Percentiles rank a stretch among this genome's conserved stretches.
These are phyloP conservation scores for Rhagophthalmus giganteus DNA, from an alignment of 2,888 invertebrate genomes.

Conservation along the genomic window DNA sequence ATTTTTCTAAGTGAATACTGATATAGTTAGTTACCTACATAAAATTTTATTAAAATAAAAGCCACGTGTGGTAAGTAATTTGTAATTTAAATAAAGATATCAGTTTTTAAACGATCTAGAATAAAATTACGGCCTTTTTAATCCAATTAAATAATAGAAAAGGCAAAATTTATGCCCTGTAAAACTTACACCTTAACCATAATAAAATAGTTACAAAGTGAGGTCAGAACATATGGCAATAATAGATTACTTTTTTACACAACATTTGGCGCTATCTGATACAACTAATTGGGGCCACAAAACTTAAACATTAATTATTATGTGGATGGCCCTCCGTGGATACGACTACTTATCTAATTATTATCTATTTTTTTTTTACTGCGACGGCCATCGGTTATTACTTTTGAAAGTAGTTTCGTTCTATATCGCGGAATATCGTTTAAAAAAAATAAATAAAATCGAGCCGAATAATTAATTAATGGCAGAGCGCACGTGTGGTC, in stretches of 20 bases:
- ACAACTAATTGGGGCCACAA: constrained; percentile 33
- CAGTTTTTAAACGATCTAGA: constrained; percentile 12
- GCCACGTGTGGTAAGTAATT: constrained; percentile 9
- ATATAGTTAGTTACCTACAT: neutral
- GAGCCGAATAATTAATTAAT: constrained; percentile 12
- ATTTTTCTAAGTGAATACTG: too few species aligned
- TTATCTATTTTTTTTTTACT: constrained; percentile 18
- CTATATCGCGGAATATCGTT: neutral
- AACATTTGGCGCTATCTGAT: constrained; percentile 36
- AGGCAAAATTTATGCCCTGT: constrained; percentile 24
- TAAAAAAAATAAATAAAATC: neutral
- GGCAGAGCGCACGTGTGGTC: constrained; percentile 9
- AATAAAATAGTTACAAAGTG: constrained; percentile 25
- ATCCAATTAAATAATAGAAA: constrained; percentile 28
- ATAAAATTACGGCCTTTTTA: constrained; percentile 19
- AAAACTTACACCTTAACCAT: constrained; percentile 29
- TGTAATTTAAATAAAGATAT: constrained; percentile 22
- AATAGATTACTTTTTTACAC: constrained; percentile 35
- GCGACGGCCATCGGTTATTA: constrained; percentile 10
- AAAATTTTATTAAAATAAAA: constrained; percentile 6
- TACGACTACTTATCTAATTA: constrained; percentile 21
- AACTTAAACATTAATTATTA: constrained; percentile 32
- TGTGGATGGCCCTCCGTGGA: constrained; percentile 21
- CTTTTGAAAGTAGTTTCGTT: constrained; percentile 12
- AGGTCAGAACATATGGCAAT: constrained; percentile 31